Percentiles rank a stretch among this genome's conserved stretches.
These are phyloP conservation scores for Pseudonaja textilis DNA, from an alignment of 2,113 vertebrate species.

Conservation along the genomic window DNA sequence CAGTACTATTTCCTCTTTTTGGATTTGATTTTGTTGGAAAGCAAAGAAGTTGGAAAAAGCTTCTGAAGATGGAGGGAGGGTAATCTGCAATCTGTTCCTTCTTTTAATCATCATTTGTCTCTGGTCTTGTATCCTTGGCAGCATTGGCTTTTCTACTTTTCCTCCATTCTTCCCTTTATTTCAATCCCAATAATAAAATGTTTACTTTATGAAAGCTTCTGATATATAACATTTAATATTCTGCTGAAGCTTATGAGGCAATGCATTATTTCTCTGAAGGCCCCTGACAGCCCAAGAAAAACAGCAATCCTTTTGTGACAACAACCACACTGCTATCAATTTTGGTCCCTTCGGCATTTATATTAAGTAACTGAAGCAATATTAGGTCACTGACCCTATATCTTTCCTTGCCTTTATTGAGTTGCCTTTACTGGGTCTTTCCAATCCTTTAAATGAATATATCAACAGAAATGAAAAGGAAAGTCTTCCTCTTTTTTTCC, in stretches of 20 bases:
- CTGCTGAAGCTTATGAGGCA: conserved; percentile 25
- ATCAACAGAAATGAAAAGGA: conserved; percentile 11
- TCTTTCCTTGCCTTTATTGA: conserved; percentile 11
- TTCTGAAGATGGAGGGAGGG: neutral
- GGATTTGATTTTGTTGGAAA: neutral
- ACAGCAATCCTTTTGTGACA: neutral
- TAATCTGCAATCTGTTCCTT: conserved; percentile 7
- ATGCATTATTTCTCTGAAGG: neutral
- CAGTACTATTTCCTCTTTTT: neutral
- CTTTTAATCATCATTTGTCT: conserved; percentile 5
- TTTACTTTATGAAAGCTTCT: conserved; percentile 14
- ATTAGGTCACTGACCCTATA: conserved; percentile 14
- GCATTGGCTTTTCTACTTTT: conserved; percentile 12
- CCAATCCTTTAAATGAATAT: conserved; percentile 5
- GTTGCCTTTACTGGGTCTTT: conserved; percentile 8
- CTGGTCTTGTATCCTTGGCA: neutral
- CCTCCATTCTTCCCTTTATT: neutral
- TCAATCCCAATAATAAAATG: neutral
- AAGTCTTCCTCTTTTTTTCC: conserved; percentile 13
- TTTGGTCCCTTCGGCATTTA: conserved; percentile 12
- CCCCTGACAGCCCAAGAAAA: neutral
- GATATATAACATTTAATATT: conserved; percentile 22
- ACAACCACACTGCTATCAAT: conserved; percentile 14
- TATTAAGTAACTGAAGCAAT: conserved; percentile 23
- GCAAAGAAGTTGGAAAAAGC: conserved; percentile 19